Evolutionary conservation across 2,888 invertebrate genomes (phyloP), one percentile per base, ranked within the genome.

Genomic region (Leucania comma): DNA sequence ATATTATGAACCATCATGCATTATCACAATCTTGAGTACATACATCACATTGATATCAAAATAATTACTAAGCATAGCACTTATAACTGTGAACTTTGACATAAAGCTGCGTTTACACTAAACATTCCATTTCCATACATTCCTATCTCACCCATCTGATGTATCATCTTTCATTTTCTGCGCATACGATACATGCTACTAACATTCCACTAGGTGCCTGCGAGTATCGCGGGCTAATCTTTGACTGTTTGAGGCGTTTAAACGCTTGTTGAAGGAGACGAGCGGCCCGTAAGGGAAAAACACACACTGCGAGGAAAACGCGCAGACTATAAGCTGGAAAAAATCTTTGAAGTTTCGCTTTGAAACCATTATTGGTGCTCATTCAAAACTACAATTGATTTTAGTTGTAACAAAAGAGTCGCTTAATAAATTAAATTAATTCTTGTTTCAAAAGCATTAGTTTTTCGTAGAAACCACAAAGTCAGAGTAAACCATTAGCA

Each of bases 171-270:
- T 83, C 70, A 68, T 72, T 53, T 82, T 68, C 65, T 68, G 73
- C 79, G 73, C 82, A 75, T 73, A 50, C 61, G 61, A 81, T 70
- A 78, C 72, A 68, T 62, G 32, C 10, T 54, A 61, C 68, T 68
- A 71, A 82, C 79, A 84, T 84, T 84, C 83, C 79, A 75, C 53
- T 80, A 72, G 61, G 63, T 68, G 56, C 65, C 82, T 83, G 69
- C 70, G 22, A 51, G 35, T 62, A 64, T 76, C 26, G 78, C 80
- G 76, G 82, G 66, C 26, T 60, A 65, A 70, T 81, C 70, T 78
- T 58, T 77, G 81, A 84, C 82, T 80, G 77, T 79, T 77, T 76
- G 73, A 75, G 76, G 80, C 80, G 85, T 77, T 78, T 50, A 66
- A 72, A 72, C 78, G 84, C 86, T 80, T 72, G 80, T 81, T 64